Base-by-base conservation (phyloP, 1,140 invertebrate genomes). In the Sitophilus oryzae region DNA sequence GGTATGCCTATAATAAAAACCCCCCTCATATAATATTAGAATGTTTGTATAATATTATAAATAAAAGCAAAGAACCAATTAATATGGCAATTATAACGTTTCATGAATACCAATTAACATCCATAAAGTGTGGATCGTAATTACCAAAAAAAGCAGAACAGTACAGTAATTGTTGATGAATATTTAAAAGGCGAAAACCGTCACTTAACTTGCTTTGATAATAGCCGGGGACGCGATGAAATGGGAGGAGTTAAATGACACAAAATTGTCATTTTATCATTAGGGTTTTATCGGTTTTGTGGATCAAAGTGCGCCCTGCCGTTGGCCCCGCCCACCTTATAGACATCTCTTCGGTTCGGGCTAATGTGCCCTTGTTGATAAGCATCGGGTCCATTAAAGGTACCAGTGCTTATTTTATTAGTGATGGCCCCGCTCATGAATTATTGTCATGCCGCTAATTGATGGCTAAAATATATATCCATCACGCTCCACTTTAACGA, bases 321-420 rank as follows among this genome's bases (percentile, higher is more conserved):
- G 18, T 55, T 38, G 15, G 30, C 53, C 51, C 25, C 59, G 59
- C 59, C 59, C 37, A 22, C 55, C 37, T 57, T 52, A 49, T 43
- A 47, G 50, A 52, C 53, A 37, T 56, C 52, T 52, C 19, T 45
- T 56, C 22, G 25, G 43, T 60, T 56, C 43, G 25, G 44, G 45
- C 46, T 57, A 54, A 61, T 57, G 54, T 57, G 51, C 54, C 59
- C 59, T 58, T 61, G 46, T 56, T 58, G 59, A 61, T 61, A 61
- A 48, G 16, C 51, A 61, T 61, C 59, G 38, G 44, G 50, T 61
- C 59, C 59, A 61, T 61, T 61, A 57, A 56, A 61, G 42, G 47
- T 58, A 56, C 51, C 54, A 60, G 37, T 40, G 22, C 43, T 52
- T 58, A 54, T 54, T 61, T 61, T 45, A 56, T 58, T 61, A 61